Conservation (phyloP, 2,113 vertebrate species). For the Rhynchopsitta pachyrhyncha region DNA sequence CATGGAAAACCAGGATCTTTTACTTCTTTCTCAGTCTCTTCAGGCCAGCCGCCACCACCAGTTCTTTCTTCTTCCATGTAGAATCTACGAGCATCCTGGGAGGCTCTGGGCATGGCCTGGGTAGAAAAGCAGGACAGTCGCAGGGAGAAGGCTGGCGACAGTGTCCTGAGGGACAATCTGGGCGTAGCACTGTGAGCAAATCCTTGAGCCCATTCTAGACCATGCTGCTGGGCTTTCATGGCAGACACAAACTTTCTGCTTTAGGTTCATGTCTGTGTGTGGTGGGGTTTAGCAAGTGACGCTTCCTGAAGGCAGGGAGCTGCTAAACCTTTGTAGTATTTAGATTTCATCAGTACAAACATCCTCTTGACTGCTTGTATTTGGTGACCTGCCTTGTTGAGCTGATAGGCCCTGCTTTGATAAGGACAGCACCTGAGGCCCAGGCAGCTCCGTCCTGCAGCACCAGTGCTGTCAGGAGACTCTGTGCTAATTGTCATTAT, state of each 20-base stretch:
- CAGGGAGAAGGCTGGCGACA: neutral
- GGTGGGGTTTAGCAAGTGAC: neutral
- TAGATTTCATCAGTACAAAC: neutral
- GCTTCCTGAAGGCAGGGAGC: neutral
- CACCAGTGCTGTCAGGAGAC: neutral
- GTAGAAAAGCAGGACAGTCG: neutral
- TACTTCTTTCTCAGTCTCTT: neutral
- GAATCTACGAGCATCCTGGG: neutral
- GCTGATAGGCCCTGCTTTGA: neutral
- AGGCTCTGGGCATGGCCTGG: neutral
- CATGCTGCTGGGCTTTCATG: fast-evolving
- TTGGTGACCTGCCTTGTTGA: neutral
- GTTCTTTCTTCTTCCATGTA: too few relatives aligned
- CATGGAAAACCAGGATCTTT: neutral
- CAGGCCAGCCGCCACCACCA: neutral
- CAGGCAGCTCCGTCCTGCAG: fast-evolving
- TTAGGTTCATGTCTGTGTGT: fast-evolving
- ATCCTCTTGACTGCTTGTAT: neutral
- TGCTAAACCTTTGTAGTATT: neutral
- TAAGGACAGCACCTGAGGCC: neutral
- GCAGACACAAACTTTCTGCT: neutral
- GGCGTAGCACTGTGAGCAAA: fast-evolving
- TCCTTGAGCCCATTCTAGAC: neutral
- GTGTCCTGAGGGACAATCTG: fast-evolving
- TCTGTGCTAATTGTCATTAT: neutral